phyloP scores from a whole-genome alignment of 2,888 invertebrate genomes.

The Miltochrista miniata region DNA sequence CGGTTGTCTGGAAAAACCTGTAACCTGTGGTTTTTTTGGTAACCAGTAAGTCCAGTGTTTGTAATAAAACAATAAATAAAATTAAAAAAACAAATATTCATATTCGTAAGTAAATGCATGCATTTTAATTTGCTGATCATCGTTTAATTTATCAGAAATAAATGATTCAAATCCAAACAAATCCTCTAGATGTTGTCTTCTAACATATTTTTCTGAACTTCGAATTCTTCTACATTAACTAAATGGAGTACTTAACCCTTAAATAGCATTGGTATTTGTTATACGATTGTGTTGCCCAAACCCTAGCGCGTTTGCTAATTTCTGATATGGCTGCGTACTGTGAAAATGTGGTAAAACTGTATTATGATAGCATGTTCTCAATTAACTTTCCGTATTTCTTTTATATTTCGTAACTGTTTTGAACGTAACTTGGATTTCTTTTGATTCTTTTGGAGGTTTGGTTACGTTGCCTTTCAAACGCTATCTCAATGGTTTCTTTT shows the following conservation, averaged over 20 bases:
- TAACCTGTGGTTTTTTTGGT: too few species aligned
- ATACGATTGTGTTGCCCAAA: constrained; percentile 49
- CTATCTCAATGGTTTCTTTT: constrained; percentile 13
- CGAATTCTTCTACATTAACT: constrained; percentile 42
- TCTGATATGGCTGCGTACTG: constrained; percentile 60
- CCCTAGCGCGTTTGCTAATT: constrained; percentile 45
- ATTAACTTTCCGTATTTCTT: constrained; percentile 39
- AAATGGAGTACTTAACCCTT: constrained; percentile 37
- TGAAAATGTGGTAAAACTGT: constrained; percentile 65
- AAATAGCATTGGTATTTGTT: constrained; percentile 50
- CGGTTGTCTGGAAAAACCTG: too few species aligned
- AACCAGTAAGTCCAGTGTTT: too few species aligned
- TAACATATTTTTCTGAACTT: constrained; percentile 51
- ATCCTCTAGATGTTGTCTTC: constrained; percentile 55
- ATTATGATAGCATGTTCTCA: constrained; percentile 66
- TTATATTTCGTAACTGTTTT: constrained; percentile 4
- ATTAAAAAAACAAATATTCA: too few species aligned
- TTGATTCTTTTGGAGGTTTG: constrained; percentile 27
- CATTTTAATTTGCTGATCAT: too few species aligned
- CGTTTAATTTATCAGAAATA: not conserved
- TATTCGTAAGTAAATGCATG: too few species aligned
- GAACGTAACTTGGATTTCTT: constrained; percentile 14
- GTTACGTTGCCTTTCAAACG: constrained; percentile 31
- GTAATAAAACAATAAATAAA: too few species aligned
- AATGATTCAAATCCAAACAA: constrained; percentile 60